Conservation (phyloP, 2,888 invertebrate species). For the Schizaphis graminum region DNA sequence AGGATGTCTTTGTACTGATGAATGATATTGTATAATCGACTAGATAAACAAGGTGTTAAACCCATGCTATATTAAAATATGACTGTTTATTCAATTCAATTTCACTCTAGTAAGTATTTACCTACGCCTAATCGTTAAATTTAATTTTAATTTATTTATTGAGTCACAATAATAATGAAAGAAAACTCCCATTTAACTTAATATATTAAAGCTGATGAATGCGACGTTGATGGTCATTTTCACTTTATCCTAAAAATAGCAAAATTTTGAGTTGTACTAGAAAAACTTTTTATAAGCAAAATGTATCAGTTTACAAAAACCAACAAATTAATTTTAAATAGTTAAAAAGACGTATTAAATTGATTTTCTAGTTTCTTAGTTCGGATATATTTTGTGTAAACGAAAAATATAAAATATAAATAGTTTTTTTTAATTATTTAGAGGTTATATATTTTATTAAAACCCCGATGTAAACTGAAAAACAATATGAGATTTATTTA, state of each 20-base stretch:
- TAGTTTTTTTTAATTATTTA: neutral
- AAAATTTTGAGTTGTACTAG: too few relatives aligned
- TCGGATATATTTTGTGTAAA: neutral
- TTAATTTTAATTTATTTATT: neutral
- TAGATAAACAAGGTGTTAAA: neutral
- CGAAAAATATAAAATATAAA: neutral
- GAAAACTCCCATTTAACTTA: neutral
- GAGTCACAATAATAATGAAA: neutral
- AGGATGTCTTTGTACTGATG: neutral
- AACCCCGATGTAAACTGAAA: neutral
- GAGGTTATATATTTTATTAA: neutral
- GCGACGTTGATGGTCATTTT: neutral
- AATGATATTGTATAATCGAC: neutral
- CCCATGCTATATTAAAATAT: neutral
- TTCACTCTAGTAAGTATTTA: neutral
- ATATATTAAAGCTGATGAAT: neutral
- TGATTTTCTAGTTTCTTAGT: neutral
- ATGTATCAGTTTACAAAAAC: neutral
- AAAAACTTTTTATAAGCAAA: too few relatives aligned
- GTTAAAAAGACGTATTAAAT: neutral
- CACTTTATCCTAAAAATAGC: too few relatives aligned
- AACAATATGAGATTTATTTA: neutral
- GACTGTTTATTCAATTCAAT: neutral
- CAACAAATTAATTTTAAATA: neutral
- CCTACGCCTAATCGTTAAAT: neutral